Evolutionary conservation across 2,888 invertebrate genomes (phyloP), one percentile per base, ranked within the genome.

Genomic region (Melieria omissa): DNA sequence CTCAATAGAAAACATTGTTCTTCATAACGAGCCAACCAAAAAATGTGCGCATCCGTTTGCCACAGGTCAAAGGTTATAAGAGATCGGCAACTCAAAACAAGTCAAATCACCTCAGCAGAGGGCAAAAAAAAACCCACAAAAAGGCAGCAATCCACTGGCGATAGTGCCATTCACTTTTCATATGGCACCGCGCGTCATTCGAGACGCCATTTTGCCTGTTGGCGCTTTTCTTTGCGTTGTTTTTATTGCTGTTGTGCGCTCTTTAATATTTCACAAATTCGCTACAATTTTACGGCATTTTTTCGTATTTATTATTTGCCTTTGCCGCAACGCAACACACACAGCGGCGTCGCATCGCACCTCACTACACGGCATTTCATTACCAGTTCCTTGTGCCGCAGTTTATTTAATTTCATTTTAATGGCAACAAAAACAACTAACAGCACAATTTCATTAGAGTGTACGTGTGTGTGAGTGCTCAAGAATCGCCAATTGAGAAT

Each of bases 101-200:
- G 29, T 60, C 42, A 60, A 60, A 60, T 29, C 2, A 29, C 29
- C 29, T 29, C 29, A 29, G 1, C 29, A 29, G 29, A 3, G 5
- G 46, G 5, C 14, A 66, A 58, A 29, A 2, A 47, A 47, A 46
- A 57, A 46, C 47, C 16, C 5, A 14, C 29, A 29, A 29, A 16
- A 29, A 29, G 29, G 29, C 29, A 29, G 3, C 29, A 29, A 29
- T 29, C 29, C 3, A 2, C 29, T 29, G 29, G 29, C 29, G 29
- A 46, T 66, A 66, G 66, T 41, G 49, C 58, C 47, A 66, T 66
- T 65, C 54, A 29, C 29, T 44, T 66, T 14, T 66, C 66, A 66
- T 66, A 29, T 29, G 29, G 29, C 29, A 29, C 29, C 29, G 29
- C 29, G 58, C 66, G 58, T 42, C 66, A 65, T 65, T 65, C 54